These are phyloP conservation scores for Dryobates pubescens DNA, from an alignment of 2,797 vertebrate genomes.

Conservation along the genomic window DNA sequence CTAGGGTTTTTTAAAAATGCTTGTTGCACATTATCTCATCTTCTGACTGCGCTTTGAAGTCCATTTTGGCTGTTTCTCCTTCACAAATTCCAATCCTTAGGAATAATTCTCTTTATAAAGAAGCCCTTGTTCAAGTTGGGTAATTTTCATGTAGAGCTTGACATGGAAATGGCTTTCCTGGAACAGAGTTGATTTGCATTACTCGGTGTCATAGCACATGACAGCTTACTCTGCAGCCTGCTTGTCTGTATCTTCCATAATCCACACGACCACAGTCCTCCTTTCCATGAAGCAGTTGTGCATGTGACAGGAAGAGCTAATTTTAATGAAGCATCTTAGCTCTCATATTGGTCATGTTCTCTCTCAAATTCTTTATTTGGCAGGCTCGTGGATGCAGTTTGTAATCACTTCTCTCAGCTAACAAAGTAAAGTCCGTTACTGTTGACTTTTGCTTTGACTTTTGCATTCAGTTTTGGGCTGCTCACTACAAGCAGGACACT, in stretches of 20 bases:
- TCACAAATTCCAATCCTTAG: slow-evolving; percentile 26
- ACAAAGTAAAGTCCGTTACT: background rate
- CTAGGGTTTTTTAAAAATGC: background rate
- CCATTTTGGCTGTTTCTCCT: slow-evolving; percentile 1
- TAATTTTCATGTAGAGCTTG: slow-evolving; percentile 37
- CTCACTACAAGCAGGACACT: too few species aligned
- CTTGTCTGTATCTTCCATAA: slow-evolving; percentile 7
- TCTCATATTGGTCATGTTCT: background rate
- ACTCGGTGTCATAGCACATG: slow-evolving; percentile 14
- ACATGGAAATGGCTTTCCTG: slow-evolving; percentile 49
- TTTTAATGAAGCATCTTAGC: slow-evolving; percentile 10
- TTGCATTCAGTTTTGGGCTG: too few species aligned
- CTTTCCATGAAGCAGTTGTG: background rate
- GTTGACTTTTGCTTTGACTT: background rate
- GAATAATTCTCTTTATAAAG: slow-evolving; percentile 45
- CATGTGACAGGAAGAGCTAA: slow-evolving; percentile 17
- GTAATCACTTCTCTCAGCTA: background rate
- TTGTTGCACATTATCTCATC: slow-evolving; percentile 36
- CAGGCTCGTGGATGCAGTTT: background rate
- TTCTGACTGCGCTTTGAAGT: slow-evolving; percentile 28
- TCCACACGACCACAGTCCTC: background rate
- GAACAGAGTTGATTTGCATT: slow-evolving; percentile 45
- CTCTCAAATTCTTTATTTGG: slow-evolving; percentile 8
- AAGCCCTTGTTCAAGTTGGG: slow-evolving; percentile 38
- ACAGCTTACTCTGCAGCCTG: slow-evolving; percentile 35